Base-by-base conservation (phyloP, 2,113 vertebrate species). In the Sander lucioperca region DNA sequence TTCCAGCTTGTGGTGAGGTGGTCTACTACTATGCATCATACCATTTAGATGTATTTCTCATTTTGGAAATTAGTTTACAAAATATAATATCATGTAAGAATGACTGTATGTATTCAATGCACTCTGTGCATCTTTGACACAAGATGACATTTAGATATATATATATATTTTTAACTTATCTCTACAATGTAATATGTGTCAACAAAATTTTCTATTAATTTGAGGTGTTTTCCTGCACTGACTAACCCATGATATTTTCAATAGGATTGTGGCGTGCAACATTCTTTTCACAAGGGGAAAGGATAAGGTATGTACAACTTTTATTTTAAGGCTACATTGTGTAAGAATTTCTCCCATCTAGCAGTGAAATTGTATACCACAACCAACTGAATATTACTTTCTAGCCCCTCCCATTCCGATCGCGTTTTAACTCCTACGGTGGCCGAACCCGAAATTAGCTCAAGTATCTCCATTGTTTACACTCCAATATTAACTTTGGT, bases 1-100 rank as follows among this genome's bases (percentile, higher is more conserved):
- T 51, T 79, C 43, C 79, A 57, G 63, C 83, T 85, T 88, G 79
- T 80, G 88, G 90, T 91, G 68, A 91, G 88, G 21, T 7, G 23
- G 3, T 58, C 64, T 50, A 3, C 50, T 56, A 0, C 18, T 47
- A 10, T 15, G n/a, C 47, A n/a, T 47, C 53, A 3, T 10, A 39
- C 1, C 16, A 36, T 39, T 67, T 4, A 47, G 1, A 51, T 69
- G 9, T 23, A 8, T 39, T 58, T 3, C 7, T 61, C 3, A 5
- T 45, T 70, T 74, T 33, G 25, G 33, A 18, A n/a, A 61, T 21
- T 3, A 51, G 4, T 77, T 58, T 15, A 18, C 2, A 23, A 39
- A 66, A 33, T 27, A 39, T 5, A 59, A 5, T 48, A 16, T 30
- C 16, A 50, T 67, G n/a, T 56, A 15, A 39, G 1, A 27, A 45